A percentile compares a stretch with the other conserved stretches of the same genome.
phyloP scores from a whole-genome alignment of 37 sponge, comb jelly and placozoan genomes.

The Cliona cf. orientalis region DNA sequence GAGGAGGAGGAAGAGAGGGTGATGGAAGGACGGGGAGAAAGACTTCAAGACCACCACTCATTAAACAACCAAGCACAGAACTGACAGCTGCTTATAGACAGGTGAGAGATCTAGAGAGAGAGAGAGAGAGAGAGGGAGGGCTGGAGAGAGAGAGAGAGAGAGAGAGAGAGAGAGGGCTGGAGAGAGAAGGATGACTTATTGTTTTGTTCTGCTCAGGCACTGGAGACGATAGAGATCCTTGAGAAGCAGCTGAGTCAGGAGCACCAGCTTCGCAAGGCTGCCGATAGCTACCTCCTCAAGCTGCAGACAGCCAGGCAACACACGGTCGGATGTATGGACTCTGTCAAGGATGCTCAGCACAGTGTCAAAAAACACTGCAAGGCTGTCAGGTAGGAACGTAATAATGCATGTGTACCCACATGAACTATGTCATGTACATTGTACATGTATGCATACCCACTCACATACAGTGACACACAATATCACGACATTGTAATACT shows the following conservation, averaged over 20 bases:
- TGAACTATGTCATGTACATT: too few relatives aligned
- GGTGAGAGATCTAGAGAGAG: constrained; percentile 25
- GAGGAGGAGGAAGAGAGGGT: background rate
- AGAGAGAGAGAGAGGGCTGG: too few relatives aligned
- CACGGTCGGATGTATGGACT: background rate
- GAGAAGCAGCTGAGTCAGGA: constrained; percentile 49
- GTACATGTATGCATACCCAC: too few relatives aligned
- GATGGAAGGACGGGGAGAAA: background rate
- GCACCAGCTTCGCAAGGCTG: constrained; percentile 41
- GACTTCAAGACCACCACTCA: constrained; percentile 11
- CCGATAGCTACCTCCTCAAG: constrained; percentile 52
- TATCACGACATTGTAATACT: too few relatives aligned
- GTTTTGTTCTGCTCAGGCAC: constrained; percentile 15
- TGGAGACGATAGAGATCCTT: constrained; percentile 7
- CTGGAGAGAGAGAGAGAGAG: background rate
- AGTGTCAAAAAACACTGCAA: constrained; percentile 36
- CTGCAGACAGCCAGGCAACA: constrained; percentile 44
- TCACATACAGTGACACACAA: too few relatives aligned
- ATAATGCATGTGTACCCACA: too few relatives aligned
- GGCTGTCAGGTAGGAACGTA: constrained; percentile 34
- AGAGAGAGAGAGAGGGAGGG: background rate
- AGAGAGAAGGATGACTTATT: background rate
- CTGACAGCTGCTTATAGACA: constrained; percentile 35
- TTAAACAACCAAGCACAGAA: constrained; percentile 52
- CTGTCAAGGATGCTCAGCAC: constrained; percentile 12